phyloP scores from a whole-genome alignment of 2,888 invertebrate genomes.

The Drosophila ezoana region DNA sequence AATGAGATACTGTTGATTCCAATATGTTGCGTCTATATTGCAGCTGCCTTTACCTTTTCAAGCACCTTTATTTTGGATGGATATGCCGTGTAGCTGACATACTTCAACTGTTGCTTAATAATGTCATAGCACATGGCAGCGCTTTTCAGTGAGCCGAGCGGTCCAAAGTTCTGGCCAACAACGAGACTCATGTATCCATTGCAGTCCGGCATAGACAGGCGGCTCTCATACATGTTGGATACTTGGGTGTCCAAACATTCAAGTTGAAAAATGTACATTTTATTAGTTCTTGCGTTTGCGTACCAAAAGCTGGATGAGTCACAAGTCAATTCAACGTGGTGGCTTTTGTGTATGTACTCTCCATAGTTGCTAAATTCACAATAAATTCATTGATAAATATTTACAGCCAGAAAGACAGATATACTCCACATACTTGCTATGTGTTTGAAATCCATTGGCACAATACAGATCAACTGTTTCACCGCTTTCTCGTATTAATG shows the following conservation, averaged over 20 bases:
- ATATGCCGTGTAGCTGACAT: slow-evolving; percentile 45
- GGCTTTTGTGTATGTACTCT: accelerated
- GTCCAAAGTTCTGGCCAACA: slow-evolving; percentile 21
- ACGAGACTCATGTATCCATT: slow-evolving; percentile 39
- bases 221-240: slow-evolving; percentile 43
- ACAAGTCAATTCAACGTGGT: not conserved
- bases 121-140: slow-evolving; percentile 51
- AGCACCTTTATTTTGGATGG: slow-evolving; percentile 18
- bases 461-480: slow-evolving; percentile 12
- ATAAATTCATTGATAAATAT: not conserved
- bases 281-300: not conserved
- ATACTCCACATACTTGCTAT: not conserved
- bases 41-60: slow-evolving; percentile 18
- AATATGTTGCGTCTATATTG: not conserved
- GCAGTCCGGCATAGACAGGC: slow-evolving; percentile 24
- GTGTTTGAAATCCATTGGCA: not conserved
- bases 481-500: not conserved
- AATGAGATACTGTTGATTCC: not conserved
- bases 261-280: too few relatives aligned
- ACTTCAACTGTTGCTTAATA: slow-evolving; percentile 25
- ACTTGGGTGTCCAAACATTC: not conserved
- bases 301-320: not conserved
- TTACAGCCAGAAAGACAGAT: not conserved
- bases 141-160: slow-evolving; percentile 25
- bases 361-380: not conserved